Conservation (phyloP, 2,888 invertebrate genomes). For the Graphium colonna region DNA sequence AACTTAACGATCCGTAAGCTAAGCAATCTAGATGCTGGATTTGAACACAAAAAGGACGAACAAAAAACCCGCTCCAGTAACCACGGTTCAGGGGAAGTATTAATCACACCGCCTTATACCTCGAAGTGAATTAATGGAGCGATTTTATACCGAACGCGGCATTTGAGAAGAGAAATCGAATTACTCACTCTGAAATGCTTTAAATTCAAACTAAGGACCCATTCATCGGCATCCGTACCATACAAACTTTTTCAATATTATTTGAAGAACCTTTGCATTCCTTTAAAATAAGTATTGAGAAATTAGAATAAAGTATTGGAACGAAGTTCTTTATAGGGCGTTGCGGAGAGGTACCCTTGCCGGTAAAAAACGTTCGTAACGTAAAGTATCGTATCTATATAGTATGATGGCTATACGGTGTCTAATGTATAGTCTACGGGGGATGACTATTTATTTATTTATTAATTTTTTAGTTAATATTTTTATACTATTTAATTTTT, state of each 20-base stretch:
- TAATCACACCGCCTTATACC: constrained; percentile 17
- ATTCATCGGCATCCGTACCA: constrained; percentile 8
- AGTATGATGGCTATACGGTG: too few relatives aligned
- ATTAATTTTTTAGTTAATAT: too few relatives aligned
- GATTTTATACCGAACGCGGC: constrained; percentile 17
- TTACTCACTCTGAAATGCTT: constrained; percentile 18
- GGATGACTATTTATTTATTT: too few relatives aligned
- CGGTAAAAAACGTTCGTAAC: too few relatives aligned
- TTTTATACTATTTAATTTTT: too few relatives aligned
- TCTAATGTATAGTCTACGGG: too few relatives aligned
- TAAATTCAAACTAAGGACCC: constrained; percentile 11
- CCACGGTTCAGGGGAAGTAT: constrained; percentile 12
- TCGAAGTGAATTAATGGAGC: constrained; percentile 19
- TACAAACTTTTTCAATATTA: background rate
- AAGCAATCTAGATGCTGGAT: background rate
- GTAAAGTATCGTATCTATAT: too few relatives aligned
- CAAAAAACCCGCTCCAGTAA: constrained; percentile 13
- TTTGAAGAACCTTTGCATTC: background rate
- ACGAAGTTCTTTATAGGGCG: too few relatives aligned
- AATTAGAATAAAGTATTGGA: too few relatives aligned
- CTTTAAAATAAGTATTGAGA: too few relatives aligned
- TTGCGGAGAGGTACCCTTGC: too few relatives aligned
- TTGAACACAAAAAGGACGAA: background rate
- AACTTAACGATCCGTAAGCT: constrained; percentile 3
- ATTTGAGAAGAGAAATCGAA: constrained; percentile 17